Base-by-base conservation (phyloP, 2,888 invertebrate genomes). In the Ceramica pisi region DNA sequence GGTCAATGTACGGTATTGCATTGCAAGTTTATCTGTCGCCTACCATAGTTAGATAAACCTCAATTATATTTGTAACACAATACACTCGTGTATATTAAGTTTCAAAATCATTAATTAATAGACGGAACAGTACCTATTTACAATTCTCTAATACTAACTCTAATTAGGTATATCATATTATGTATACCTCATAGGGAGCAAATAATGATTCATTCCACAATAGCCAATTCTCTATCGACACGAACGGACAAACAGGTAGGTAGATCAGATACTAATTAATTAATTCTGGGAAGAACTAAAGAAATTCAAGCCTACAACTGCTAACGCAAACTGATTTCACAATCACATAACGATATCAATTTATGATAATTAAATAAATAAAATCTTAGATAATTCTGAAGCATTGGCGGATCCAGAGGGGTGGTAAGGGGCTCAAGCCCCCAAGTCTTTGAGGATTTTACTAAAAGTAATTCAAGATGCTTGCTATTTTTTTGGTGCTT, bases 301-400 rank as follows among this genome's bases (percentile, higher is more conserved):
- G 41, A n/a, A 6, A 38, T 14, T 35, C 9, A n/a, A 63, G 44
- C 23, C 4, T 44, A 26, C 53, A 56, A 65, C n/a, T 53, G 59
- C 55, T 44, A 66, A 55, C 50, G 26, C 61, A 31, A 71, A 69
- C 69, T 59, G 31, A 71, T 56, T 69, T 63, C 44, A 44, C 62
- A 78, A 75, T 67, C 26, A 74, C 71, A 76, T 83, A 72, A 80
- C 68, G 66, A 75, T 76, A 69, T 72, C 79, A 86, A 85, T 86
- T 83, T 80, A 65, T 57, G 26, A 46, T 78, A 55, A 72, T n/a
- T n/a, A n/a, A n/a, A n/a, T 86, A 82, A 88, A 87, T 77, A 78
- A 76, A 70, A 82, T 71, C 72, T 76, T 68, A 62, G 74, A 82
- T 82, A 79, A 84, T 80, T 85, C 76, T 80, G 75, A 66, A 72